These are phyloP conservation scores for Oreotrochilus melanogaster DNA, from an alignment of 2,113 vertebrate genomes.

Conservation along the genomic window DNA sequence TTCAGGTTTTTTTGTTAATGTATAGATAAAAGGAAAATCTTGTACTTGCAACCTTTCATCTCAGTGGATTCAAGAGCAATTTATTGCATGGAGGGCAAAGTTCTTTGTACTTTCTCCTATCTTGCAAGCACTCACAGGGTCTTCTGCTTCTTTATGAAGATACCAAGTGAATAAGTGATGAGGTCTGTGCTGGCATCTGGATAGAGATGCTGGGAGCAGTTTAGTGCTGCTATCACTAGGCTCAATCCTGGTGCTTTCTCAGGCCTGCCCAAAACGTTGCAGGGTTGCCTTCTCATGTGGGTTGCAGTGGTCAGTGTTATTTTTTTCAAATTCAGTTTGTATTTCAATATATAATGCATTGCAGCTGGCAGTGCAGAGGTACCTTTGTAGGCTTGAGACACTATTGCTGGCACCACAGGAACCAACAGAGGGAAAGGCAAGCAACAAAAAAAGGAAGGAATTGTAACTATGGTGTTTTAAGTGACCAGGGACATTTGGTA, in stretches of 20 bases:
- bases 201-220: neutral
- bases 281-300: neutral
- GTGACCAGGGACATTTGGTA: neutral
- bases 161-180: constrained; percentile 3
- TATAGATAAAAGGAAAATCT: constrained; percentile 66
- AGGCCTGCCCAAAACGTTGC: neutral
- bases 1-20: constrained; percentile 55
- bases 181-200: neutral
- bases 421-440: neutral
- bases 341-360: neutral
- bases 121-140: constrained; percentile 58
- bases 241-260: neutral
- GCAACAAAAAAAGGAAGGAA: neutral
- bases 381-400: neutral
- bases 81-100: constrained; percentile 17
- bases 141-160: constrained; percentile 46
- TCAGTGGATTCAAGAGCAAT: constrained; percentile 41
- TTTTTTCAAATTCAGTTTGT: neutral
- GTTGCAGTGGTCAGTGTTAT: neutral
- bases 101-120: constrained; percentile 62
- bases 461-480: neutral
- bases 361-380: neutral
- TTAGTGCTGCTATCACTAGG: neutral
- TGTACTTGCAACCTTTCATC: constrained; percentile 67
- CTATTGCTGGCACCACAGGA: neutral